These are phyloP conservation scores for Pteropus alecto DNA, from an alignment of 2,113 vertebrate species.

Conservation along the genomic window DNA sequence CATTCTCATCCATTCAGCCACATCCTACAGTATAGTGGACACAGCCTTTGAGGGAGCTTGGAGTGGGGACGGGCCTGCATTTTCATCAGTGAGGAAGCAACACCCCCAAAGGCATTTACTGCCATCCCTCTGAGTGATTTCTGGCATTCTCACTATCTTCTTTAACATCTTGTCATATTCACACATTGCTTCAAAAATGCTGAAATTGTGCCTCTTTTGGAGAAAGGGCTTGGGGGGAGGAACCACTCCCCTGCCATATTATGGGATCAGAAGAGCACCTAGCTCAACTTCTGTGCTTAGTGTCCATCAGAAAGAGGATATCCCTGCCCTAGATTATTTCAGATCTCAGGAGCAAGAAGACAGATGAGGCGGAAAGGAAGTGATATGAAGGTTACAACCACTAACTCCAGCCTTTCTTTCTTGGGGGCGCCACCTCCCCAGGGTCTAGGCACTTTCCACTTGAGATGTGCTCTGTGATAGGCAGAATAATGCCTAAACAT, in stretches of 20 bases:
- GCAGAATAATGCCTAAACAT: neutral
- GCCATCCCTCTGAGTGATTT: neutral
- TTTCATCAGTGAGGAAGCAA: neutral
- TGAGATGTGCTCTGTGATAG: neutral
- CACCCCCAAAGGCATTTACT: neutral
- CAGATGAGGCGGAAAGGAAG: neutral
- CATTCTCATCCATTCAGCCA: neutral
- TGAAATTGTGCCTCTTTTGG: neutral
- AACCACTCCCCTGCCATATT: neutral
- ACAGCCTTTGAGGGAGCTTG: neutral
- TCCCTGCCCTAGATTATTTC: neutral
- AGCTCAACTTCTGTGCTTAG: neutral
- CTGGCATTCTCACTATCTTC: neutral
- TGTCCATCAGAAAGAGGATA: neutral
- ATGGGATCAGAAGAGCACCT: neutral
- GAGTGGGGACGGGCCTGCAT: neutral
- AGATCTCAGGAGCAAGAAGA: neutral
- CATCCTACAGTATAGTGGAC: rapidly evolving
- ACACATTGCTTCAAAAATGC: neutral
- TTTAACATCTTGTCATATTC: neutral
- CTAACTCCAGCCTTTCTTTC: too few relatives aligned
- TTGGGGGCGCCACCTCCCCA: too few relatives aligned
- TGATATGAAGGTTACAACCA: rapidly evolving
- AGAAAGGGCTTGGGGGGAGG: neutral
- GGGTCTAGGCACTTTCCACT: neutral